Conservation (phyloP, 2,888 invertebrate species). For the Protophormia terraenovae region DNA sequence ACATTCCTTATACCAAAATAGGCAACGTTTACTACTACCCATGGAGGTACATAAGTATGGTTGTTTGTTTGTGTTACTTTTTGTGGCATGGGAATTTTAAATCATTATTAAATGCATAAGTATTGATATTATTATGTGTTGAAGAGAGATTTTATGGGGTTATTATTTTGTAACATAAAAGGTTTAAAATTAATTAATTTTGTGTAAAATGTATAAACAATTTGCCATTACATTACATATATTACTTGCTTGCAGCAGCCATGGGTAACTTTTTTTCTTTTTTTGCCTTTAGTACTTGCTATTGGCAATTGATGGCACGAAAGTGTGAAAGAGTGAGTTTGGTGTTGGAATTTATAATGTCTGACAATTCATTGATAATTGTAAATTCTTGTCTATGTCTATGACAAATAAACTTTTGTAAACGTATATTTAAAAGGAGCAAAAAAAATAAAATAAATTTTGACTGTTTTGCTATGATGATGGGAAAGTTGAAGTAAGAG, state of each 20-base stretch:
- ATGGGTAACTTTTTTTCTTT: not conserved
- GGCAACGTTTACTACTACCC: not conserved
- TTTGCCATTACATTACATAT: slow-evolving; percentile 39
- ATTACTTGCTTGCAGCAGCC: not conserved
- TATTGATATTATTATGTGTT: slow-evolving; percentile 67
- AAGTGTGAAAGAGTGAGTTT: not conserved
- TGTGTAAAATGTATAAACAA: slow-evolving; percentile 63
- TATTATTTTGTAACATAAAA: slow-evolving; percentile 66
- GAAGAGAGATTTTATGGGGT: slow-evolving; percentile 61
- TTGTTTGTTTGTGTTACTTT: not conserved
- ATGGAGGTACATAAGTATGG: not conserved
- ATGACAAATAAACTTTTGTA: slow-evolving; percentile 11
- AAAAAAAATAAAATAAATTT: not conserved
- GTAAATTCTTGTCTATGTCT: slow-evolving; percentile 39
- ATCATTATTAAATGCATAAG: slow-evolving; percentile 66
- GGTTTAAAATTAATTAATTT: slow-evolving; percentile 68
- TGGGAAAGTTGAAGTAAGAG: not conserved
- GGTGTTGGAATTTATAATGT: slow-evolving; percentile 22
- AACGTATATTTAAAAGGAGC: not conserved
- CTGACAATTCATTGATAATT: slow-evolving; percentile 53
- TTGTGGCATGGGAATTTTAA: slow-evolving; percentile 51
- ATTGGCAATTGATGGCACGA: not conserved
- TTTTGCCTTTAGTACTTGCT: not conserved
- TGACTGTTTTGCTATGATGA: not conserved
- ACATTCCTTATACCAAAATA: not conserved